phyloP scores from a whole-genome alignment of 2,113 vertebrate species.

The Psittacula cyanocephala region DNA sequence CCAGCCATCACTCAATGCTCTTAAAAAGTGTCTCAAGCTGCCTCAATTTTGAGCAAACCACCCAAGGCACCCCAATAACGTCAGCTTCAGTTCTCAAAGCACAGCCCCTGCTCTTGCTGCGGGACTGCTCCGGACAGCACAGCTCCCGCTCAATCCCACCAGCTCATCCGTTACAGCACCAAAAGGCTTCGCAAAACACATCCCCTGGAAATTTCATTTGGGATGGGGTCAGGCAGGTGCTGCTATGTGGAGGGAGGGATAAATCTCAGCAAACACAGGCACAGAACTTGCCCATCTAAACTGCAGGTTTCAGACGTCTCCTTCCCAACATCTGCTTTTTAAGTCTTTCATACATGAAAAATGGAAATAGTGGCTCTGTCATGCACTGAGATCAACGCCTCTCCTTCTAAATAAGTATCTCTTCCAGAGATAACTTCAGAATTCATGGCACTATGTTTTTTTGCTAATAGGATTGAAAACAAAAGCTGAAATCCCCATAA shows the following conservation, averaged over 20 bases:
- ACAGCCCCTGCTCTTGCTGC: background rate
- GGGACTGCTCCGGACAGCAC: background rate
- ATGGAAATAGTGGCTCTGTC: background rate
- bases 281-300: background rate
- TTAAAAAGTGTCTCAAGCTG: background rate
- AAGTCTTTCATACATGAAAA: background rate
- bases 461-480: background rate
- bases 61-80: background rate
- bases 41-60: background rate
- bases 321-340: background rate
- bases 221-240: background rate
- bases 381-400: background rate
- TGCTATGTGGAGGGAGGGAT: background rate
- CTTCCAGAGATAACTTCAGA: background rate
- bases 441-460: background rate
- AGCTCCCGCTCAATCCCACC: background rate
- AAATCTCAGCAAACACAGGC: background rate
- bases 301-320: background rate
- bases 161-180: fast-evolving
- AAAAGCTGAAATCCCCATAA: background rate
- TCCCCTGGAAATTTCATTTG: background rate
- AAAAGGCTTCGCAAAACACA: background rate
- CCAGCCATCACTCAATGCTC: background rate
- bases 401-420: background rate
- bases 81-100: background rate